Conservation (phyloP, 2,797 vertebrate genomes). For the Caiman crocodilus region DNA sequence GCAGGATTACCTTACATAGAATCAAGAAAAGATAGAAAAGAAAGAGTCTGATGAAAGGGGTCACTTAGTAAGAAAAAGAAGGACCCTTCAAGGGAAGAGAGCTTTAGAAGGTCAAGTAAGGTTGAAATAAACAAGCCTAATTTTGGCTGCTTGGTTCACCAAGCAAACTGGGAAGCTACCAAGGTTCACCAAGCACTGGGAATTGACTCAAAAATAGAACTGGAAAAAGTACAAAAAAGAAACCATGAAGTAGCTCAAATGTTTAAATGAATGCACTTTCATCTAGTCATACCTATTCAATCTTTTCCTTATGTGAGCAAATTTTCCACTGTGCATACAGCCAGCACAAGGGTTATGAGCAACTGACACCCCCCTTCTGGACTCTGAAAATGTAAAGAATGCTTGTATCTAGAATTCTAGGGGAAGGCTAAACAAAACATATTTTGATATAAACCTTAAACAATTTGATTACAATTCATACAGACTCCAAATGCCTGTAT, state of each 20-base stretch:
- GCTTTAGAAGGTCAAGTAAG: neutral
- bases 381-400: neutral
- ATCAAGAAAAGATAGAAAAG: neutral
- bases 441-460: neutral
- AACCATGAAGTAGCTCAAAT: neutral
- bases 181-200: no score
- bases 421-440: neutral
- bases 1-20: neutral
- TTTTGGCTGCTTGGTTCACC: neutral
- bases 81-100: neutral
- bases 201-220: no score
- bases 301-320: neutral
- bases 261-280: neutral
- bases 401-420: neutral
- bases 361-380: neutral
- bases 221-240: no score
- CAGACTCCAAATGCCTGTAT: no score
- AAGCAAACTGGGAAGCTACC: neutral
- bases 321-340: neutral
- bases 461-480: no score
- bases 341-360: neutral
- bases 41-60: neutral
- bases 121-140: neutral
- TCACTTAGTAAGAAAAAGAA: neutral
- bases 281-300: neutral